Percentiles rank a stretch among this genome's conserved stretches.
These are phyloP conservation scores for Distichodus sexfasciatus DNA, from an alignment of 2,797 vertebrate species.

Conservation along the genomic window DNA sequence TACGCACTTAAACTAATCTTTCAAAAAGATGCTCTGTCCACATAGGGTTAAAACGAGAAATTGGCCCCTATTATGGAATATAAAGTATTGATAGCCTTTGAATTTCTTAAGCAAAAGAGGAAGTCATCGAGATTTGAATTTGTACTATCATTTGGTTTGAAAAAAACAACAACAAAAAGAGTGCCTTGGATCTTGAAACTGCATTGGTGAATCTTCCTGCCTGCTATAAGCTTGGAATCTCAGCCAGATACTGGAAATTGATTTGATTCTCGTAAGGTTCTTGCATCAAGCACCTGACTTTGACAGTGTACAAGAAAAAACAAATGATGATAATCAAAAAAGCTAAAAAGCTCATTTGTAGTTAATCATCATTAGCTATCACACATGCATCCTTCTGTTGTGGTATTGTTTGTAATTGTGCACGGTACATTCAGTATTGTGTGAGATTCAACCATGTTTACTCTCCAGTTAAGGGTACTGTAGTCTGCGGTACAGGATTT, in stretches of 20 bases:
- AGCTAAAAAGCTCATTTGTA: constrained; percentile 76
- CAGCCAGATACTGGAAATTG: constrained; percentile 73
- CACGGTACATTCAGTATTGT: constrained; percentile 77
- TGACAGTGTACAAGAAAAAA: constrained; percentile 69
- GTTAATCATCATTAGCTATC: constrained; percentile 88
- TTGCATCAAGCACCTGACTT: constrained; percentile 81
- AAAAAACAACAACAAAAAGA: constrained; percentile 81
- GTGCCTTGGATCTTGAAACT: constrained; percentile 95
- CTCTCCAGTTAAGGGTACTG: constrained; percentile 70
- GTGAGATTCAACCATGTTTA: constrained; percentile 72
- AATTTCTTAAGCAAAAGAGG: constrained; percentile 72
- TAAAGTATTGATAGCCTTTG: constrained; percentile 77
- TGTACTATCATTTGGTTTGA: constrained; percentile 90
- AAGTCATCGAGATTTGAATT: constrained; percentile 76
- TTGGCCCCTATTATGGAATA: constrained; percentile 73
- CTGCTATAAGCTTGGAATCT: constrained; percentile 83
- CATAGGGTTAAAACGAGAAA: constrained; percentile 78
- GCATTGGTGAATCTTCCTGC: constrained; percentile 88
- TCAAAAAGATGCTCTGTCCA: constrained; percentile 84
- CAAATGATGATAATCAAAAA: constrained; percentile 61
- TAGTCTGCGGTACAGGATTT: constrained; percentile 65
- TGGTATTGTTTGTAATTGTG: constrained; percentile 70
- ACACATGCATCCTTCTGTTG: constrained; percentile 68
- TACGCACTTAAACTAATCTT: constrained; percentile 83
- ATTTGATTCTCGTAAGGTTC: constrained; percentile 78